Conservation (phyloP, 2,888 invertebrate species). For the Tenthredo notha region DNA sequence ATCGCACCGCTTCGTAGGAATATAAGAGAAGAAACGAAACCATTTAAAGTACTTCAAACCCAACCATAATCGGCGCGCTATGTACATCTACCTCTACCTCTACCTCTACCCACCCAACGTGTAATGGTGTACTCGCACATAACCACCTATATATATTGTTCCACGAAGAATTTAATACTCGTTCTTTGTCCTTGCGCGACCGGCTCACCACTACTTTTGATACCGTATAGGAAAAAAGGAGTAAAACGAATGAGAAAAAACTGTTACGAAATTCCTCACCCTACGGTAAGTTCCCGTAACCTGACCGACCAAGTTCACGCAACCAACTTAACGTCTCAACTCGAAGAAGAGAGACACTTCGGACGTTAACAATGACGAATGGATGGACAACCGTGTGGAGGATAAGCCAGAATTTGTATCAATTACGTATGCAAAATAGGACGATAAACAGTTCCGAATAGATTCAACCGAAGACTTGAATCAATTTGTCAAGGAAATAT, state of each 20-base stretch:
- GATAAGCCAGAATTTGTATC: conserved; percentile 8
- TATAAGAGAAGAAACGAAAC: conserved; percentile 29
- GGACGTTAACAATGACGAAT: conserved; percentile 33
- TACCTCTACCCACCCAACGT: background rate
- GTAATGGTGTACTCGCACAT: background rate
- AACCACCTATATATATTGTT: background rate
- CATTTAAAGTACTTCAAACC: conserved; percentile 38
- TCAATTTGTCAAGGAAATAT: background rate
- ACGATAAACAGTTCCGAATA: background rate
- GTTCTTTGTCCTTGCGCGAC: background rate
- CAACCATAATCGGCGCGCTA: conserved; percentile 19
- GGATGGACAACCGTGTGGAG: background rate
- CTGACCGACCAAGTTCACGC: background rate
- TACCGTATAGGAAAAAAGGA: conserved; percentile 12
- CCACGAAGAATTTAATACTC: conserved; percentile 36
- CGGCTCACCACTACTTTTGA: conserved; percentile 3
- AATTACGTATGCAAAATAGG: conserved; percentile 29
- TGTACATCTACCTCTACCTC: background rate
- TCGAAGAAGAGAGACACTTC: background rate
- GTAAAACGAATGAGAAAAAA: conserved; percentile 22
- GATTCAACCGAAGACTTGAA: background rate
- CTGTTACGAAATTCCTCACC: conserved; percentile 52
- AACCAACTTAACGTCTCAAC: background rate
- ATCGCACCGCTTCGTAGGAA: conserved; percentile 32
- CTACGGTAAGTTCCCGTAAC: conserved; percentile 14